These are phyloP conservation scores for Chrysoperla carnea DNA, from an alignment of 1,140 invertebrate species.

Conservation along the genomic window DNA sequence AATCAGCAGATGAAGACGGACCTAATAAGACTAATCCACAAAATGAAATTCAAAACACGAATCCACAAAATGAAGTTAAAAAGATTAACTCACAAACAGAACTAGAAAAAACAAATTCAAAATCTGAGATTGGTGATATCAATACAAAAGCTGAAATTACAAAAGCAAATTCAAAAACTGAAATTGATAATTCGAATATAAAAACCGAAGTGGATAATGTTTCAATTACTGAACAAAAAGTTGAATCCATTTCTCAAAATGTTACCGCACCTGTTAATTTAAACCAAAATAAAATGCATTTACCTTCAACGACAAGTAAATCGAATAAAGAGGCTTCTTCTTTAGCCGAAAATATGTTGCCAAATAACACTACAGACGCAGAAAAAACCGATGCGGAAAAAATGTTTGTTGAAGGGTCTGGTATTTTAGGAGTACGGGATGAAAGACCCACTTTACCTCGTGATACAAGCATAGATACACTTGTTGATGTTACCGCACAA, in stretches of 20 bases:
- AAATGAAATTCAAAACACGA: no score
- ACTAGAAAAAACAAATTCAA: constrained; percentile 8
- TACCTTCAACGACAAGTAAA: constrained; percentile 20
- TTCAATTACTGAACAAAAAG: constrained; percentile 6
- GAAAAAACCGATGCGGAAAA: constrained; percentile 7
- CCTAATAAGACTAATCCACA: no score
- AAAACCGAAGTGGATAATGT: not conserved
- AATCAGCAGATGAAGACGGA: constrained; percentile 14
- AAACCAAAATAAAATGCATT: not conserved
- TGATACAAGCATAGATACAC: constrained; percentile 39
- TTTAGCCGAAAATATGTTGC: constrained; percentile 23
- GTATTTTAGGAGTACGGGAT: constrained; percentile 18
- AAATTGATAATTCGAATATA: not conserved
- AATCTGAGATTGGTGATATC: constrained; percentile 16
- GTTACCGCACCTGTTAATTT: constrained; percentile 1
- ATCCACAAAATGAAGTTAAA: no score
- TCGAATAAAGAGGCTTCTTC: no score
- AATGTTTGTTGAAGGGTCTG: constrained; percentile 10
- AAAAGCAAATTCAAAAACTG: constrained; percentile 5
- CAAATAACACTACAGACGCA: constrained; percentile 2
- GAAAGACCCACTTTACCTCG: constrained; percentile 31
- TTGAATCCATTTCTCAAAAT: no score
- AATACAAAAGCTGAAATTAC: constrained; percentile 10
- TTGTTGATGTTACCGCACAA: constrained; percentile 31
- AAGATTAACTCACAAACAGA: no score